These are phyloP conservation scores for Ciona savignyi DNA, from an alignment of 23 tunicate species.

Conservation along the genomic window DNA sequence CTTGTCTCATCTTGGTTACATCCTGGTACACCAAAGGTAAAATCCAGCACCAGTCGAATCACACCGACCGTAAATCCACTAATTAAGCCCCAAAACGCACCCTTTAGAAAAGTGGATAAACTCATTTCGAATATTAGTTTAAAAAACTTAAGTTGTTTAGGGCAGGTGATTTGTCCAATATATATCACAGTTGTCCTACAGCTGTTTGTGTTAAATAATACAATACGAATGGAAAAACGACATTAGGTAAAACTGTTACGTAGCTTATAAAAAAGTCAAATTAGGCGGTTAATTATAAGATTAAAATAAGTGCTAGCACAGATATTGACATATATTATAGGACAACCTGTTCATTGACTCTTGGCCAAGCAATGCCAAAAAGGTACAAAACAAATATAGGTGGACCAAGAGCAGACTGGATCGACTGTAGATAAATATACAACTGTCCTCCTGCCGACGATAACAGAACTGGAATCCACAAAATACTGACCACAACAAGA, in stretches of 20 bases:
- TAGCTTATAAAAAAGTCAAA: background rate
- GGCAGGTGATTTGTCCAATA: too few species aligned
- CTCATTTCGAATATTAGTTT: background rate
- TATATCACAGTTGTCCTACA: too few species aligned
- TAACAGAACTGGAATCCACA: conserved; percentile 68
- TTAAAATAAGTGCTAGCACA: background rate
- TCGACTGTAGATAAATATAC: conserved; percentile 44
- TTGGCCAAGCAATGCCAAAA: conserved; percentile 54
- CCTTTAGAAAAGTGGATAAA: too few species aligned
- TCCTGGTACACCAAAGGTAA: conserved; percentile 33
- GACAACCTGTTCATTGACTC: conserved; percentile 54
- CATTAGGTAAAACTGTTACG: too few species aligned
- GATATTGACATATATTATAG: background rate
- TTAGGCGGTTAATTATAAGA: background rate
- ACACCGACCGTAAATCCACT: conserved; percentile 67
- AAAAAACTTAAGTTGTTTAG: background rate
- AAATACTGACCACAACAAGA: conserved; percentile 62
- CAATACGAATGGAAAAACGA: too few species aligned
- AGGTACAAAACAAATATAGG: conserved; percentile 60
- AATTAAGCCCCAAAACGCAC: conserved; percentile 78
- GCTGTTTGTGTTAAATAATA: too few species aligned
- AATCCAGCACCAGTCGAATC: conserved; percentile 49
- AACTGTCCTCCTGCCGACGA: conserved; percentile 78
- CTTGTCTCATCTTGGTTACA: conserved; percentile 62
- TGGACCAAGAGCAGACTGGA: conserved; percentile 66